phyloP scores from a whole-genome alignment of 1,140 invertebrate genomes.

The Trichonephila inaurata region DNA sequence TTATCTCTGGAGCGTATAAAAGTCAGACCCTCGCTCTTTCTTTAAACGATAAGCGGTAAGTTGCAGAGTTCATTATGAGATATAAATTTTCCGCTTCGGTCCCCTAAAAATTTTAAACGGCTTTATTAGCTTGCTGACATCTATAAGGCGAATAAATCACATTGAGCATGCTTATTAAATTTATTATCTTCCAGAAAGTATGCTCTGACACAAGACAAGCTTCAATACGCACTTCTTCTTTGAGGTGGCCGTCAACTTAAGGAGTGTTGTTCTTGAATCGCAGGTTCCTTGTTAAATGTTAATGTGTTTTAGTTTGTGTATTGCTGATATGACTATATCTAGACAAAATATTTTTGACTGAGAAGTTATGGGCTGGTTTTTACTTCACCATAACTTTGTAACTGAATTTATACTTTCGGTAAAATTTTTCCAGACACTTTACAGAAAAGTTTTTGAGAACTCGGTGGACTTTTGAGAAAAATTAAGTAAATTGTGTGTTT shows the following conservation, averaged over 20 bases:
- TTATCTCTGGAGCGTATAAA: conserved; percentile 61
- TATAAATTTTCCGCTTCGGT: conserved; percentile 39
- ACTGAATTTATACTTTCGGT: too few species aligned
- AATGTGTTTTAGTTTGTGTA: neutral
- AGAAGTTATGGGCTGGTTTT: neutral
- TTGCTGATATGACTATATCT: neutral
- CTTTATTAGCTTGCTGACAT: conserved; percentile 60
- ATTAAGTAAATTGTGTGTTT: too few species aligned
- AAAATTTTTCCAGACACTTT: too few species aligned
- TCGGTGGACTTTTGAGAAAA: too few species aligned
- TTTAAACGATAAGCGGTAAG: conserved; percentile 44
- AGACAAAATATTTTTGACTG: neutral
- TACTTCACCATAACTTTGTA: too few species aligned
- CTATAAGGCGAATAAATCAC: conserved; percentile 40
- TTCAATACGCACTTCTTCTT: neutral
- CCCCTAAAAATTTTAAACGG: conserved; percentile 49
- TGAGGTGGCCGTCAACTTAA: neutral
- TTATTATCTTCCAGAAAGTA: conserved; percentile 37
- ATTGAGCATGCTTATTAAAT: conserved; percentile 47
- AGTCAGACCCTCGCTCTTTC: conserved; percentile 29
- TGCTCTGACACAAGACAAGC: neutral
- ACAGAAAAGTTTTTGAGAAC: too few species aligned
- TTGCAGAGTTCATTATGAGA: conserved; percentile 51
- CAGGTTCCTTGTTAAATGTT: neutral
- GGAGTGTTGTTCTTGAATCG: neutral